Base-by-base conservation (phyloP, 2,888 invertebrate genomes). In the Tineola bisselliella region DNA sequence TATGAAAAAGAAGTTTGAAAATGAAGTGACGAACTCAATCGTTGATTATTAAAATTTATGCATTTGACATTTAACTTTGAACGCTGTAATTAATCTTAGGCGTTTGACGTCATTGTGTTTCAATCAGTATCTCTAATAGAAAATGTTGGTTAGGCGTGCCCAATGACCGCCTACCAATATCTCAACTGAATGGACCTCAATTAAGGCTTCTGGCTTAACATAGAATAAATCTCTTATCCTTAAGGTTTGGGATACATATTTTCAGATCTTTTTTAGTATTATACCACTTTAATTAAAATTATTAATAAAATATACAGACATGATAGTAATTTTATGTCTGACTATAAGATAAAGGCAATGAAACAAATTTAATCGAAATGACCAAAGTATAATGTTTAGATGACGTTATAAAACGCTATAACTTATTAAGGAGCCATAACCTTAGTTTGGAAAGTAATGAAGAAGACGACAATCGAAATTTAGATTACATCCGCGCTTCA, bases 181-280 rank as follows among this genome's bases (percentile, higher is more conserved):
- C 72, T 73, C 74, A 72, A 69, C 67, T 81, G 76, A 82, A 81
- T 78, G 70, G 76, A 70, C 71, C 74, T 73, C 80, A 81, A 82
- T 81, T 81, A 81, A 77, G 73, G 69, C 66, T 67, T 69, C 66
- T 69, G 68, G 69, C 54, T 70, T 67, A 70, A 70, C 69, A 70
- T 73, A 74, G 67, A 76, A 76, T 72, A 76, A 75, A 75, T 76
- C 68, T 71, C 65, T 66, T 65, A 63, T 60, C 66, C 68, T 72
- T 68, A 73, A 75, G 76, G 75, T 70, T 69, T 38, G 10, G 5
- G 10, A n/a, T n/a, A 38, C 38, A 38, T 31, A 31, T 8, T 31
- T n/a, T n/a, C 25, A 25, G 6, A 25, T 25, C 25, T 25, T 25
- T n/a, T n/a, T n/a, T n/a, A n/a, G n/a, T n/a, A n/a, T n/a, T n/a